Conservation (phyloP, 2,888 invertebrate genomes). For the Idaea dimidiata region DNA sequence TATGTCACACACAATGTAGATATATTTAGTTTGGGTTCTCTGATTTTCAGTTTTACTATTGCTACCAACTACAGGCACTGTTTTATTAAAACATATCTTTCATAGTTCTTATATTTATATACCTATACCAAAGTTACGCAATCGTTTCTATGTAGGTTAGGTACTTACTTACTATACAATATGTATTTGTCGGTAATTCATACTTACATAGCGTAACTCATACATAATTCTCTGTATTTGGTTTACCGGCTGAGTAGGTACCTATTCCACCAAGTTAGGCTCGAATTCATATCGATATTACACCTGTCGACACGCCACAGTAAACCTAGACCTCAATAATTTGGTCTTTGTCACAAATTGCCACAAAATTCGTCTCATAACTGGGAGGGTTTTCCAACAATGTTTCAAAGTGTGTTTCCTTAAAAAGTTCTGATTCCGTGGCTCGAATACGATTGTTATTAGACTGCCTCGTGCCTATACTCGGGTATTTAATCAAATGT, state of each 20-base stretch:
- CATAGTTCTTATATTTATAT: too few species aligned
- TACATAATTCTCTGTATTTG: background rate
- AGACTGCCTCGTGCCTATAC: background rate
- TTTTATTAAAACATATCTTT: too few species aligned
- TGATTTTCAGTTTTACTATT: too few species aligned
- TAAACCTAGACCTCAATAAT: conserved; percentile 1
- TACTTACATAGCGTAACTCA: background rate
- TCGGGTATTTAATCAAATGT: background rate
- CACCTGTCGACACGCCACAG: background rate
- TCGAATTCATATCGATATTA: background rate
- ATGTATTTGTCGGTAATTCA: background rate
- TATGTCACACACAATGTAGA: too few species aligned
- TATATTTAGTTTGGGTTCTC: too few species aligned
- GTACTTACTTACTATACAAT: background rate
- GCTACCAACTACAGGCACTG: too few species aligned
- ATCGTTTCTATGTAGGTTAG: background rate
- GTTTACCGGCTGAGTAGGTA: background rate
- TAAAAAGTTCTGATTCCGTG: background rate
- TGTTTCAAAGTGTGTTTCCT: background rate
- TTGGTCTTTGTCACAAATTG: background rate
- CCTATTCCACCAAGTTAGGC: background rate
- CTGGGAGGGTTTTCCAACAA: background rate
- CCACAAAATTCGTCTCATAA: background rate
- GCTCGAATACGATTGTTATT: background rate
- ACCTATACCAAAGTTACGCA: too few species aligned